These are phyloP conservation scores for Pentalonia nigronervosa DNA, from an alignment of 1,140 invertebrate species.

Conservation along the genomic window DNA sequence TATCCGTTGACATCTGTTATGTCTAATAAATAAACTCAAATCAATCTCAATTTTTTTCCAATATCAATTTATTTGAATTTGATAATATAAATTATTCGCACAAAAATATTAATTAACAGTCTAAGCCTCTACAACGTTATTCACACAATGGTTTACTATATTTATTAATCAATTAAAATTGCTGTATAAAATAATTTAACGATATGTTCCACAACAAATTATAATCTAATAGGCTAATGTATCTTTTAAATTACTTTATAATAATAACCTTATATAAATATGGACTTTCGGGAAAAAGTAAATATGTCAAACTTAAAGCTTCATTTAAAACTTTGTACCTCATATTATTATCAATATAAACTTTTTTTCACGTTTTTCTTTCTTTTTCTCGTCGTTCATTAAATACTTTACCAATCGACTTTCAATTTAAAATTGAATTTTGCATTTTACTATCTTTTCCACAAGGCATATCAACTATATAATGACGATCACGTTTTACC, in stretches of 20 bases:
- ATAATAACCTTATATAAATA: slow-evolving; percentile 4
- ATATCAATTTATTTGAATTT: neutral
- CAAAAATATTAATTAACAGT: neutral
- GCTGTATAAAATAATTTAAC: neutral
- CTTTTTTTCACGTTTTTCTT: neutral
- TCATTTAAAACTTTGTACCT: neutral
- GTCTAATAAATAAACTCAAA: too few species aligned
- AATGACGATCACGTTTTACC: slow-evolving; percentile 49
- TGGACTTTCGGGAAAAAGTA: neutral
- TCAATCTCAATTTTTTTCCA: too few species aligned
- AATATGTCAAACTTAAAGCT: neutral
- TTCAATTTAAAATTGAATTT: slow-evolving; percentile 47
- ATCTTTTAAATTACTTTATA: slow-evolving; percentile 15
- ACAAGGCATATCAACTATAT: slow-evolving; percentile 4
- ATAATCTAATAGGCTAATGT: neutral
- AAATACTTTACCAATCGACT: slow-evolving; percentile 1
- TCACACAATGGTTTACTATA: neutral
- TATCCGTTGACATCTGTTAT: too few species aligned
- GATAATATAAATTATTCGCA: neutral
- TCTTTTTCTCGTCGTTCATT: neutral
- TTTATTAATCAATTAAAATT: neutral
- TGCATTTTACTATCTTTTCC: neutral
- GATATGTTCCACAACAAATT: neutral
- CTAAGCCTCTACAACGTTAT: neutral
- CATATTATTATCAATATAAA: neutral